Conservation (phyloP, 2,888 invertebrate species). For the Erebia ligea region DNA sequence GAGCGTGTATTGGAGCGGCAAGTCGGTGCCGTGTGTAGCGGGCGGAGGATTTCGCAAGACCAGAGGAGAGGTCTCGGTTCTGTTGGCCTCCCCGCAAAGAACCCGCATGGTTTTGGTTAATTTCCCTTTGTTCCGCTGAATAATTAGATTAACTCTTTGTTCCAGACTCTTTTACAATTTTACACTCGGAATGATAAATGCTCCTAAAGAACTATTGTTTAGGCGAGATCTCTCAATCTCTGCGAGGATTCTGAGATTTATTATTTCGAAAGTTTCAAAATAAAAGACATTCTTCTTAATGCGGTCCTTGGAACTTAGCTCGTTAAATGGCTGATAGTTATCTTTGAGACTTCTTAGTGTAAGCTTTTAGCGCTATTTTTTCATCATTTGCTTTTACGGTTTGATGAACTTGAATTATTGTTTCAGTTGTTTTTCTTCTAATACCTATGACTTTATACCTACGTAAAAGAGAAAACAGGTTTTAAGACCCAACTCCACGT, state of each 20-base stretch:
- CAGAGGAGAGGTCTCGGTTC: background rate
- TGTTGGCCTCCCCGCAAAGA: conserved; percentile 3
- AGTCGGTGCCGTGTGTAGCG: background rate
- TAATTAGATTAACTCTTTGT: conserved; percentile 21
- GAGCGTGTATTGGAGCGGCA: background rate
- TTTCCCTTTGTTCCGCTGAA: conserved; percentile 15
- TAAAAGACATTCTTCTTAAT: conserved; percentile 17
- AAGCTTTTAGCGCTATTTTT: background rate
- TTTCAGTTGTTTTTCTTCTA: background rate
- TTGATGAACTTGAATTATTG: background rate
- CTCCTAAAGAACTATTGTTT: conserved; percentile 7
- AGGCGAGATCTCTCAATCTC: background rate
- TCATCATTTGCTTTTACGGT: background rate
- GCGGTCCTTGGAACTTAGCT: background rate
- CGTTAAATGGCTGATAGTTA: conserved; percentile 5
- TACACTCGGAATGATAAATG: conserved; percentile 13
- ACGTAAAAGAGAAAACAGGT: too few relatives aligned
- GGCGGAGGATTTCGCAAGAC: background rate
- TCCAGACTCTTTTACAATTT: conserved; percentile 7
- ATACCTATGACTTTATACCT: too few relatives aligned
- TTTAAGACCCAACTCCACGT: too few relatives aligned
- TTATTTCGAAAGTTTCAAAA: conserved; percentile 17
- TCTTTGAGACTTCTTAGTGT: background rate
- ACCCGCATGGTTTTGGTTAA: conserved; percentile 14
- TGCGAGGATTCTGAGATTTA: conserved; percentile 10